A percentile compares a stretch with the other conserved stretches of the same genome.
Conservation (phyloP, 2,888 invertebrate genomes). For the Nasonia oneida region DNA sequence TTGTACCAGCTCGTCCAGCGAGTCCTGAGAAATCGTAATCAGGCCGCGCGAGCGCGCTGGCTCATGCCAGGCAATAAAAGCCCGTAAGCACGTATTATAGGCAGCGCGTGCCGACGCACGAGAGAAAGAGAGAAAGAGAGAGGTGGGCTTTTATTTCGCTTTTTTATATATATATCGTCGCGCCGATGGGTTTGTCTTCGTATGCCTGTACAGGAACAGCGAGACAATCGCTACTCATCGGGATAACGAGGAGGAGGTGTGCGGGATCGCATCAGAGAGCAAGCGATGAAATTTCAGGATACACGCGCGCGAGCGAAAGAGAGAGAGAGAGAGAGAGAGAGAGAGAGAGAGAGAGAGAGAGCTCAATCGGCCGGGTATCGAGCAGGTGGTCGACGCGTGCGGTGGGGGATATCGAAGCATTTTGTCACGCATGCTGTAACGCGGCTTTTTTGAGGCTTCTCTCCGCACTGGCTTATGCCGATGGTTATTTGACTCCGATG, state of each 20-base stretch:
- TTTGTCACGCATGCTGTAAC: neutral
- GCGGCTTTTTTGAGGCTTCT: neutral
- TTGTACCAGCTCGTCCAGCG: neutral
- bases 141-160: too few relatives aligned
- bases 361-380: neutral
- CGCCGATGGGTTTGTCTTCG: too few relatives aligned
- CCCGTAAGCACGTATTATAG: conserved; percentile 55
- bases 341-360: neutral
- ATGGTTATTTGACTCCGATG: conserved; percentile 30
- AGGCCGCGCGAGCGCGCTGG: conserved; percentile 26
- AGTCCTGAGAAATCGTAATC: conserved; percentile 50
- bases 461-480: neutral
- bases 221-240: too few relatives aligned
- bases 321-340: neutral
- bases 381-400: conserved; percentile 31
- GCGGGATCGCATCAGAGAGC: too few relatives aligned
- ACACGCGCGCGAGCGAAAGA: too few relatives aligned
- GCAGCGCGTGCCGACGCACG: conserved; percentile 36
- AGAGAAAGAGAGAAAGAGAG: neutral
- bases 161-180: too few relatives aligned
- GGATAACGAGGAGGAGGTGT: too few relatives aligned
- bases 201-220: too few relatives aligned
- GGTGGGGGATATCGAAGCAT: neutral
- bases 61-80: conserved; percentile 53
- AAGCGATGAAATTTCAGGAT: too few relatives aligned